Percentiles rank a stretch among this genome's conserved stretches.
phyloP scores from a whole-genome alignment of 1,140 invertebrate genomes.

The Lethocerus indicus region DNA sequence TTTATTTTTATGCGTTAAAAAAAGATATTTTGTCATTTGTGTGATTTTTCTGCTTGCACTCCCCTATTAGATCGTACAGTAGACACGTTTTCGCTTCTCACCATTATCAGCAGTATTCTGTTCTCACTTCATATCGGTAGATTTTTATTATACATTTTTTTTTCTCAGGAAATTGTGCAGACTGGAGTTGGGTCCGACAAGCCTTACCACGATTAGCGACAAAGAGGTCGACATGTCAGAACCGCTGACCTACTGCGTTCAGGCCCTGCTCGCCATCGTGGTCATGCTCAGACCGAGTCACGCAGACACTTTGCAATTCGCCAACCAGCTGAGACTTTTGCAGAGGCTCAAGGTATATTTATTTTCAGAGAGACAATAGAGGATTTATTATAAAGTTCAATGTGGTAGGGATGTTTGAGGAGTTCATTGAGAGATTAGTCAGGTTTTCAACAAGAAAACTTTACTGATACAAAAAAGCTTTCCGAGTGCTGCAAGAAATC shows the following conservation, averaged over 20 bases:
- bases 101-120: background rate
- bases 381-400: too few species aligned
- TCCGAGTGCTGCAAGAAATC: too few species aligned
- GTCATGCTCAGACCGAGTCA: slow-evolving; percentile 54
- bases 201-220: slow-evolving; percentile 6
- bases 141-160: background rate
- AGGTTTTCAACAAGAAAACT: too few species aligned
- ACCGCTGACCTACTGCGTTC: slow-evolving; percentile 52
- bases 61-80: too few species aligned
- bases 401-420: too few species aligned
- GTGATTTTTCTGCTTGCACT: background rate
- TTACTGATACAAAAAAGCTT: too few species aligned
- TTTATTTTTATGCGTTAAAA: background rate
- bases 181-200: slow-evolving; percentile 13
- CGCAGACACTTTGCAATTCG: slow-evolving; percentile 56
- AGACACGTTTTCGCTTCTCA: background rate
- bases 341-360: slow-evolving; percentile 66
- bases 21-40: background rate
- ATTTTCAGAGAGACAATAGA: too few species aligned
- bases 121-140: background rate
- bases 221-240: slow-evolving; percentile 23
- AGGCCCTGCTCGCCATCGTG: slow-evolving; percentile 54
- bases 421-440: too few species aligned
- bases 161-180: slow-evolving; percentile 17
- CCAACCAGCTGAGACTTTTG: slow-evolving; percentile 64